Evolutionary conservation across 1,140 invertebrate species (phyloP).

Genomic region (Glomeris maerens): DNA sequence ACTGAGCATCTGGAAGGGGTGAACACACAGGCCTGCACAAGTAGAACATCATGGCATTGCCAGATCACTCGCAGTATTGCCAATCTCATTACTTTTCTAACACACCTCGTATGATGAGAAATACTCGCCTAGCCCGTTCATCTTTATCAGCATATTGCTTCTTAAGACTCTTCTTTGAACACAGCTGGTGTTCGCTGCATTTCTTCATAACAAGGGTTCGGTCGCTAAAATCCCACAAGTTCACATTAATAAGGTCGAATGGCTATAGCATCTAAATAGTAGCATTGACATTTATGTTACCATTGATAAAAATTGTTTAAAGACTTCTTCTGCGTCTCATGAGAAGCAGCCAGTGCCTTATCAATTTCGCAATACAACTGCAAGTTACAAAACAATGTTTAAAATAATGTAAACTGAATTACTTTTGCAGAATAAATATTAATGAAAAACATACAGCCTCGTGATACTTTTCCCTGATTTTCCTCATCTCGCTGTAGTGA

Average conservation of each 20-base stretch:
- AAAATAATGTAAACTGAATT: constrained; percentile 1
- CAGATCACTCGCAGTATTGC: too few relatives aligned
- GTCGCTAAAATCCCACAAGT: constrained; percentile 19
- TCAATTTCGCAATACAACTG: constrained; percentile 46
- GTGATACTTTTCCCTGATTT: constrained; percentile 69
- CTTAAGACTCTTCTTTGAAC: constrained; percentile 67
- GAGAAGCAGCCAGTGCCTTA: constrained; percentile 60
- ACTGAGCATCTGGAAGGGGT: too few relatives aligned
- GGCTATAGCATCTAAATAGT: neutral
- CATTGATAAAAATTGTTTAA: constrained; percentile 30
- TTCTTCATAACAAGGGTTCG: constrained; percentile 63
- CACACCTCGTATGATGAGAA: neutral
- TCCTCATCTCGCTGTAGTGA: constrained; percentile 56
- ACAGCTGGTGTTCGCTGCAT: constrained; percentile 60
- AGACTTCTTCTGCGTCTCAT: constrained; percentile 58
- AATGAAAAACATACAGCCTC: constrained; percentile 37
- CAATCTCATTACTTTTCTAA: too few relatives aligned
- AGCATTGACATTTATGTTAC: constrained; percentile 9
- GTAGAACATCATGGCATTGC: too few relatives aligned
- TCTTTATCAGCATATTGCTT: constrained; percentile 75
- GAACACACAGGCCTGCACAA: too few relatives aligned
- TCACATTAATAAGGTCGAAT: neutral
- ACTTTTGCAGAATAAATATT: constrained; percentile 13
- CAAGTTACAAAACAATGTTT: constrained; percentile 7
- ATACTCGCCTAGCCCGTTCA: constrained; percentile 56